phyloP scores from a whole-genome alignment of 2,113 vertebrate species.

The Cyprinodon tularosa region DNA sequence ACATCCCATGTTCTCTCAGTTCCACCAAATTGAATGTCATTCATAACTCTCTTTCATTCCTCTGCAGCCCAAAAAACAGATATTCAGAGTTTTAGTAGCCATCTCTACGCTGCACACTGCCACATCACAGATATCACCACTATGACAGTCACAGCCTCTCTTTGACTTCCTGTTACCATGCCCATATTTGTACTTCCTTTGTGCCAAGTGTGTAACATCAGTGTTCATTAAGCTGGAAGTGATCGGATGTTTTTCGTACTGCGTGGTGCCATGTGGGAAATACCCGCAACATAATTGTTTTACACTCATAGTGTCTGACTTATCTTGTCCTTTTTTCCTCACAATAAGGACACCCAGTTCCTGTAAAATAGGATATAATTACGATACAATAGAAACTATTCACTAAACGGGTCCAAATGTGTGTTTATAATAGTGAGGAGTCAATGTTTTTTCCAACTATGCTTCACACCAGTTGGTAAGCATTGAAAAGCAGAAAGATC shows the following conservation, averaged over 20 bases:
- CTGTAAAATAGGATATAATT: conserved; percentile 48
- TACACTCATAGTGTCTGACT: conserved; percentile 18
- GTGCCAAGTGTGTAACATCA: conserved; percentile 39
- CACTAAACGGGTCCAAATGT: conserved; percentile 4
- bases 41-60: conserved; percentile 42
- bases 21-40: conserved; percentile 56
- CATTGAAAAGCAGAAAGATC: background rate
- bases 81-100: conserved; percentile 28
- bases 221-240: conserved; percentile 5
- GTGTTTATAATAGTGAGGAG: conserved; percentile 11
- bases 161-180: conserved; percentile 27
- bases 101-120: conserved; percentile 33
- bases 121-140: conserved; percentile 24
- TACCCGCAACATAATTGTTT: conserved; percentile 14
- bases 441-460: background rate
- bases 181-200: conserved; percentile 63
- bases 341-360: conserved; percentile 43
- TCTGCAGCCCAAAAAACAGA: conserved; percentile 30
- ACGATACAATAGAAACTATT: conserved; percentile 53
- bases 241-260: conserved; percentile 23
- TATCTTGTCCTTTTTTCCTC: conserved; percentile 40
- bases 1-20: conserved; percentile 32
- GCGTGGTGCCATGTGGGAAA: conserved; percentile 20
- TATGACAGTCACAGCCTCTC: conserved; percentile 23
- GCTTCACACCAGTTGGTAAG: background rate